Percentiles rank a stretch among this genome's conserved stretches.
phyloP scores from a whole-genome alignment of 2,888 invertebrate species.

The Tortricodes alternella region DNA sequence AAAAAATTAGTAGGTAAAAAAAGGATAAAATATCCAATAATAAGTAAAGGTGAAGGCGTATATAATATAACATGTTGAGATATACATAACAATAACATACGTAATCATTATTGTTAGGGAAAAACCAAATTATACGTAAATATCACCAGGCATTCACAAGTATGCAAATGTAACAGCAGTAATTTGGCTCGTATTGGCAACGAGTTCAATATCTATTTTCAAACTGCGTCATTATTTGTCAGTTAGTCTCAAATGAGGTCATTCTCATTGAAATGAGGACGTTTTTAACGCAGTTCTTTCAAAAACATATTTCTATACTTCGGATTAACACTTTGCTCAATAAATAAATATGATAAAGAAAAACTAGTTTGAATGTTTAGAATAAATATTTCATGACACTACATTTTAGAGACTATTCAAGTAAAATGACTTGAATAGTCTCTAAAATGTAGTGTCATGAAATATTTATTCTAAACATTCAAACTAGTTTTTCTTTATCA shows the following conservation, averaged over 20 bases:
- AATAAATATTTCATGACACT: background rate
- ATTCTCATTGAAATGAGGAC: constrained; percentile 2
- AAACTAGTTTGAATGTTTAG: background rate
- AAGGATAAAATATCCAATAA: too few species aligned
- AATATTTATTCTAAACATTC: background rate
- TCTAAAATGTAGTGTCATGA: background rate
- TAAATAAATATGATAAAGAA: too few species aligned
- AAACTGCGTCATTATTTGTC: constrained; percentile 5
- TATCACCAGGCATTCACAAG: background rate
- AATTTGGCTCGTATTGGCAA: background rate
- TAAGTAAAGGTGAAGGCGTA: too few species aligned
- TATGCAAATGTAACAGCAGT: background rate
- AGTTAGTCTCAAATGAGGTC: background rate
- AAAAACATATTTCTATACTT: background rate
- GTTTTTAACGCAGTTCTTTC: background rate
- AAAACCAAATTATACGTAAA: too few species aligned
- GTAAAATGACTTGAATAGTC: background rate
- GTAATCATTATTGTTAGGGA: too few species aligned
- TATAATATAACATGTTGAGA: too few species aligned
- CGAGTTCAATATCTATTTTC: constrained; percentile 1
- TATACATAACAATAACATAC: background rate
- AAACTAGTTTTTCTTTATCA: background rate
- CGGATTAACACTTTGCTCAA: too few species aligned
- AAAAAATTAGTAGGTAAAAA: too few species aligned
- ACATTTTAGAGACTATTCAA: background rate